A percentile compares a stretch with the other conserved stretches of the same genome.
Conservation (phyloP, 2,888 invertebrate genomes). For the Anarsia innoxiella region DNA sequence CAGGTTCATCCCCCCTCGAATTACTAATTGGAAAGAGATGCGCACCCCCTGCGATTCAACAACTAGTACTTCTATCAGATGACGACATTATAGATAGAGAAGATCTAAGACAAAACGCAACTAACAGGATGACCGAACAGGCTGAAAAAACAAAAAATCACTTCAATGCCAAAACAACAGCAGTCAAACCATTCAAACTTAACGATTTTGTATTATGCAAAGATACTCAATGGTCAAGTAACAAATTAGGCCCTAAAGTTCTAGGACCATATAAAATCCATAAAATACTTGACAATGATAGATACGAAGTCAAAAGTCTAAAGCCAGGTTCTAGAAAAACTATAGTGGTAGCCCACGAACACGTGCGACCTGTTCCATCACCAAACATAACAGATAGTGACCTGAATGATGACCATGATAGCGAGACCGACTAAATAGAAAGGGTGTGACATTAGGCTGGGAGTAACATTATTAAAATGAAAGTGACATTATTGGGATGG, state of each 20-base stretch:
- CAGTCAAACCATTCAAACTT: no score
- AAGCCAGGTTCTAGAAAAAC: neutral
- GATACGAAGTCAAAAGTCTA: neutral
- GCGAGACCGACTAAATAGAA: no score
- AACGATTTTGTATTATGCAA: no score
- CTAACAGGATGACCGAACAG: neutral
- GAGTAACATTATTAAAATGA: no score
- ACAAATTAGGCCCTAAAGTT: conserved; percentile 15
- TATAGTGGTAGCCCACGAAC: neutral
- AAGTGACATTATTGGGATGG: no score
- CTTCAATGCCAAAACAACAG: neutral
- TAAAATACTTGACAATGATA: neutral
- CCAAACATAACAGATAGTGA: neutral
- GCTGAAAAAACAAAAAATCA: neutral
- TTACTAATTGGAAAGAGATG: neutral
- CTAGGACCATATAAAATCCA: conserved; percentile 10
- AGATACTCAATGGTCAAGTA: no score
- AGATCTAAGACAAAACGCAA: neutral
- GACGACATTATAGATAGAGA: neutral
- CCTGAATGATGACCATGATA: neutral
- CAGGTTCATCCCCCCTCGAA: neutral
- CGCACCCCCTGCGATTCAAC: neutral
- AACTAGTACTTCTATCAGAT: no score
- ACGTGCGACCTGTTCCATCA: neutral
- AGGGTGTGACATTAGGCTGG: no score